A percentile compares a stretch with the other conserved stretches of the same genome.
These are phyloP conservation scores for Equus quagga DNA, from an alignment of 2,113 vertebrate species.

Conservation along the genomic window DNA sequence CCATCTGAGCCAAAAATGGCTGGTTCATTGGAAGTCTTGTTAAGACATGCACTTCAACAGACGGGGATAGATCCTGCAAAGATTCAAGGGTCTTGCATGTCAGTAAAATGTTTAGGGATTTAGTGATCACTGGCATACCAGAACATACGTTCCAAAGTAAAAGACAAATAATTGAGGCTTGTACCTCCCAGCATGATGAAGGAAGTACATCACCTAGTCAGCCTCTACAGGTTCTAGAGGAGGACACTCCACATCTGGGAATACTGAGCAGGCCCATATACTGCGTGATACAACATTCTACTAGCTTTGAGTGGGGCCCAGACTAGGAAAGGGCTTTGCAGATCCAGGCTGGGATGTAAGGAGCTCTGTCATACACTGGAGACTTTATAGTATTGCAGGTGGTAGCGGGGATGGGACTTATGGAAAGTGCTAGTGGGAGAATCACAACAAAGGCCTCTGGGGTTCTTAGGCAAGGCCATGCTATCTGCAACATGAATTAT, in stretches of 20 bases:
- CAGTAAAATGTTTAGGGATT: background rate
- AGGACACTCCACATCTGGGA: background rate
- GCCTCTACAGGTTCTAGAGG: background rate
- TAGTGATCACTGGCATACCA: background rate
- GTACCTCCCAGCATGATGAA: background rate
- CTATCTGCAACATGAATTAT: background rate
- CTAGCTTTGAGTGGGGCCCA: background rate
- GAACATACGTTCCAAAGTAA: background rate
- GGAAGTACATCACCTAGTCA: background rate
- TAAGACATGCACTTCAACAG: background rate
- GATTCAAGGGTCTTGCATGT: background rate
- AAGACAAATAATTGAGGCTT: background rate
- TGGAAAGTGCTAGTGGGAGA: background rate
- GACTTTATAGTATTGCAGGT: background rate
- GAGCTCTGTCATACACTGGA: background rate
- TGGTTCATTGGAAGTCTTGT: background rate
- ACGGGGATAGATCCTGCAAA: background rate
- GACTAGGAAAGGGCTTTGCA: background rate
- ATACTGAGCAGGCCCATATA: background rate
- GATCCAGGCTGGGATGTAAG: background rate
- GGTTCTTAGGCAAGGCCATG: background rate
- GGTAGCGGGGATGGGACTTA: background rate
- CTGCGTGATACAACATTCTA: background rate
- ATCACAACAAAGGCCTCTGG: background rate
- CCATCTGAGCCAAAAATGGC: background rate